Evolutionary conservation across 2,113 vertebrate genomes (phyloP).

Genomic region (Hippopotamus amphibius): DNA sequence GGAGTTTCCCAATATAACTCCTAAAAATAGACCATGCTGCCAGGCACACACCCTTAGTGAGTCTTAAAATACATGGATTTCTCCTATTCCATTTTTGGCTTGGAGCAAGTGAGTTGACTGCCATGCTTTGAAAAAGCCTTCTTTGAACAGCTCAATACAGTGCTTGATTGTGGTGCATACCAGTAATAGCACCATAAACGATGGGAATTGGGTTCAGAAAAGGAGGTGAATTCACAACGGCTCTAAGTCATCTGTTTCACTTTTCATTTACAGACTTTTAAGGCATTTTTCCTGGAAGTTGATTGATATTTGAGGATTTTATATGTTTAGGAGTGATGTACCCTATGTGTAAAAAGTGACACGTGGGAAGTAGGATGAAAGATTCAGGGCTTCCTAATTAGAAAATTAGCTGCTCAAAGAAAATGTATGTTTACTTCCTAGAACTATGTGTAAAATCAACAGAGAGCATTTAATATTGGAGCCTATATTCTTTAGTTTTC

Average conservation of each 20-base stretch:
- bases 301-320: not conserved
- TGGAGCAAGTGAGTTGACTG: conserved; percentile 65
- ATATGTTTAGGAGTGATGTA: not conserved
- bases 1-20: conserved; percentile 63
- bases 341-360: not conserved
- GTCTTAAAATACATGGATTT: conserved; percentile 68
- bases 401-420: not conserved
- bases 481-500: not conserved
- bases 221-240: not conserved
- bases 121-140: conserved; percentile 42
- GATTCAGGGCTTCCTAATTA: not conserved
- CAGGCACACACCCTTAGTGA: conserved; percentile 72
- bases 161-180: not conserved
- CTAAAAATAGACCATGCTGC: conserved; percentile 74
- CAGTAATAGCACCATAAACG: not conserved
- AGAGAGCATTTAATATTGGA: not conserved
- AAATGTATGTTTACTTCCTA: not conserved
- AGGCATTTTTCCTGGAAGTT: not conserved
- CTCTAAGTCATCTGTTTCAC: not conserved
- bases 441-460: not conserved
- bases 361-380: not conserved
- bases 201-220: not conserved
- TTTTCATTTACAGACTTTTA: not conserved
- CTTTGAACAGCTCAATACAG: conserved; percentile 53
- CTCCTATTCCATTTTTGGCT: conserved; percentile 71